Conservation (phyloP, 2,797 vertebrate genomes). For the Anolis apletophallus region DNA sequence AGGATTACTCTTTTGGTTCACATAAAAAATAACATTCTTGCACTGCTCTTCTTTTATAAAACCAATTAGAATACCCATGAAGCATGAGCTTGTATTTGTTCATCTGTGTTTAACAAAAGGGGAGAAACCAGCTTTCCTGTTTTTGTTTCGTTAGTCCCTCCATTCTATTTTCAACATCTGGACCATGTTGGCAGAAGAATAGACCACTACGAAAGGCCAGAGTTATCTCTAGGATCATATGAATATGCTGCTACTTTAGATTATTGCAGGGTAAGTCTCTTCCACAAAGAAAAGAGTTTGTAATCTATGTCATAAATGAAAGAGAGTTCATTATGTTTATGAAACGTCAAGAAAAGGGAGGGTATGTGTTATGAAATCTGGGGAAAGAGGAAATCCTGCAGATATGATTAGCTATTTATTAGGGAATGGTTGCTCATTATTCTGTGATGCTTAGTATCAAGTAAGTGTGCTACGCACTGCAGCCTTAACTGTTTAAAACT, state of each 20-base stretch:
- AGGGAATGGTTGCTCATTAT: not conserved
- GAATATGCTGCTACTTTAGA: slow-evolving; percentile 92
- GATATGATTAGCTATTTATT: not conserved
- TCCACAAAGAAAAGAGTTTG: not conserved
- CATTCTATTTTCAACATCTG: slow-evolving; percentile 95
- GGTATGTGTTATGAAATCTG: not conserved
- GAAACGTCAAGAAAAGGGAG: not conserved
- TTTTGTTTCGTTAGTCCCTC: slow-evolving; percentile 82
- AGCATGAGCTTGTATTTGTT: not conserved
- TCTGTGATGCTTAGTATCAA: not conserved
- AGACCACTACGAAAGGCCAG: slow-evolving; percentile 92
- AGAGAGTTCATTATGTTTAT: slow-evolving; percentile 6
- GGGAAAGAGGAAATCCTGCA: not conserved
- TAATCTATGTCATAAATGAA: not conserved
- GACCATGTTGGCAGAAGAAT: slow-evolving; percentile 91
- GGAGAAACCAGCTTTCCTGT: slow-evolving; percentile 34
- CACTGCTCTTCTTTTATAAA: not conserved
- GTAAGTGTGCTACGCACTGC: not conserved
- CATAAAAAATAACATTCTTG: not conserved
- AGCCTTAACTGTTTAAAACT: not conserved
- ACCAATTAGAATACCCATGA: not conserved
- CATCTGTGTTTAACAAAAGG: slow-evolving; percentile 34
- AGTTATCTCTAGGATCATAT: slow-evolving; percentile 94
- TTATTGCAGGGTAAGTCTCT: slow-evolving; percentile 91
- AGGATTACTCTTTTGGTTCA: not conserved